Conservation (phyloP, 1,140 invertebrate genomes). For the Grapholita molesta region DNA sequence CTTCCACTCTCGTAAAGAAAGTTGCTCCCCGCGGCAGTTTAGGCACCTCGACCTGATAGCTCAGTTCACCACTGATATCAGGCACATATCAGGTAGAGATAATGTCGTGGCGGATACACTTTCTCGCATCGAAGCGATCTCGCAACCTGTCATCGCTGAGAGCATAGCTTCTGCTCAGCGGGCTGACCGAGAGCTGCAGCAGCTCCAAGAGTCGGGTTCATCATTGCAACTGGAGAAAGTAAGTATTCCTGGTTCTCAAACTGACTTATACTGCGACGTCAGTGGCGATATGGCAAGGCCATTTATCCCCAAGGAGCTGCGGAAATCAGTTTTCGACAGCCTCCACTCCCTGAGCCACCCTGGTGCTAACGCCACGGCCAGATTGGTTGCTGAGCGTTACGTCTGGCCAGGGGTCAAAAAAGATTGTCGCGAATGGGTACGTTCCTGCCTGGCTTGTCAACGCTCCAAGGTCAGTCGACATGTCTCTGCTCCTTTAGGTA, state of each 20-base stretch:
- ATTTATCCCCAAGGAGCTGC: not conserved
- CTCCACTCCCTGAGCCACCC: not conserved
- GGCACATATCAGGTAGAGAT: slow-evolving; percentile 30
- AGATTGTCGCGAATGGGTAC: not conserved
- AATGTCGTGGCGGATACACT: slow-evolving; percentile 47
- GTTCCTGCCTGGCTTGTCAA: not conserved
- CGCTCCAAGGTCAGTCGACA: slow-evolving; percentile 15
- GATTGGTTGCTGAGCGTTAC: not conserved
- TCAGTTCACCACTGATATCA: too few relatives aligned
- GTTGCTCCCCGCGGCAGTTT: too few relatives aligned
- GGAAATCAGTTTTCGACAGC: not conserved
- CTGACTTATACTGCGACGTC: not conserved
- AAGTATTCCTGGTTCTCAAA: not conserved
- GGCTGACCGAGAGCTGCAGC: slow-evolving; percentile 18
- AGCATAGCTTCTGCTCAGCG: slow-evolving; percentile 24
- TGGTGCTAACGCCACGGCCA: not conserved
- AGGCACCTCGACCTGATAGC: too few relatives aligned
- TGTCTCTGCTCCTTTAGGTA: slow-evolving; percentile 18
- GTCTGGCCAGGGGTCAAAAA: not conserved
- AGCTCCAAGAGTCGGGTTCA: not conserved
- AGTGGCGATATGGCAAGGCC: not conserved
- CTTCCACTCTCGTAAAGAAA: too few relatives aligned
- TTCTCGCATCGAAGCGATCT: slow-evolving; percentile 32
- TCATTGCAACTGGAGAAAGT: not conserved
- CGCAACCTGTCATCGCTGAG: slow-evolving; percentile 21